Evolutionary conservation across 2,797 vertebrate species (phyloP).

Genomic region (Rhodeus uyekii): DNA sequence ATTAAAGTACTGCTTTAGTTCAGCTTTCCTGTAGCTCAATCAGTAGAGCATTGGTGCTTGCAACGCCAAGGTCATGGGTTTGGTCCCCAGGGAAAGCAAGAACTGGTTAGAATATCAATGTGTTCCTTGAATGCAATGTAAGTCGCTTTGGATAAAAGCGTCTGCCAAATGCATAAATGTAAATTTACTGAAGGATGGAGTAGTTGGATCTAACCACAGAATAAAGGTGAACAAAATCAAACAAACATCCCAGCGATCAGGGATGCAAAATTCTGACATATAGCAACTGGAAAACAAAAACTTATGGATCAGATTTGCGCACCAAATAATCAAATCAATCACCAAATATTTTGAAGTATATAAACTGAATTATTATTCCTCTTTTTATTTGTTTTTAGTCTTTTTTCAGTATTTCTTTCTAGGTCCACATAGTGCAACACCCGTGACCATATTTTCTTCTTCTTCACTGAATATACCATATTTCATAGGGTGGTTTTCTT

Average conservation of each 20-base stretch:
- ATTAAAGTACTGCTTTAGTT: constrained; percentile 47
- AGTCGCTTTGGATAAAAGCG: no score
- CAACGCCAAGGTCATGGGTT: no score
- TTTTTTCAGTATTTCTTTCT: not conserved
- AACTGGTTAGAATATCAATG: no score
- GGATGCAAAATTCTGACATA: constrained; percentile 6
- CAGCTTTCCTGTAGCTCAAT: no score
- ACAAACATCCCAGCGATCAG: no score
- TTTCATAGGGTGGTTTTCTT: constrained; percentile 76
- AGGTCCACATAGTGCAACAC: constrained; percentile 64
- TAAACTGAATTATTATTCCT: not conserved
- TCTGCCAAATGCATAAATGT: no score
- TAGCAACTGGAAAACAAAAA: not conserved
- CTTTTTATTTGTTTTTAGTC: not conserved
- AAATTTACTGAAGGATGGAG: constrained; percentile 40
- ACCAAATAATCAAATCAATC: no score
- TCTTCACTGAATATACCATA: constrained; percentile 66
- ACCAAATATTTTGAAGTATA: not conserved
- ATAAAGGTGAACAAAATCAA: constrained; percentile 61
- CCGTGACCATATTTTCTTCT: constrained; percentile 66
- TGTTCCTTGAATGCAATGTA: no score
- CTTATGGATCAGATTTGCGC: not conserved
- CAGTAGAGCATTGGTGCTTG: no score
- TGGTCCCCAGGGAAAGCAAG: no score
- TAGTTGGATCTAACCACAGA: constrained; percentile 61